phyloP scores from a whole-genome alignment of 2,113 vertebrate species.

The Syngnathoides biaculeatus region DNA sequence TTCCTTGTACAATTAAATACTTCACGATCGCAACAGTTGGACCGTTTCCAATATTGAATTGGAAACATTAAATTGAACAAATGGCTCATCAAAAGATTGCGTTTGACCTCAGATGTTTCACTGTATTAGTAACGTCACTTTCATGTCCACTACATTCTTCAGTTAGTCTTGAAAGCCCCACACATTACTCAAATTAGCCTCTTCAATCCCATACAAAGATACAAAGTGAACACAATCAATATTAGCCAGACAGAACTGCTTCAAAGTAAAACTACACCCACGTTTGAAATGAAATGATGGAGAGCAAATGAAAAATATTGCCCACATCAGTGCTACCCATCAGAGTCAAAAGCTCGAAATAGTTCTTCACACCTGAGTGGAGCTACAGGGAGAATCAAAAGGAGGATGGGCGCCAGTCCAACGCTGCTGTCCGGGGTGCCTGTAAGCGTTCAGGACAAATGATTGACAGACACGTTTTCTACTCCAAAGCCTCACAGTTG shows the following conservation, averaged over 20 bases:
- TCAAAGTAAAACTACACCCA: constrained; percentile 4
- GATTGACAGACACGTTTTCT: constrained; percentile 1
- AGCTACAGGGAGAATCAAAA: constrained; percentile 5
- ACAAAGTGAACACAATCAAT: not conserved
- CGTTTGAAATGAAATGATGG: constrained; percentile 3
- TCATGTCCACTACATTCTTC: not conserved
- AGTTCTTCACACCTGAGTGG: constrained; percentile 9
- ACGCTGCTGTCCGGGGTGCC: not conserved
- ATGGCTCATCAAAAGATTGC: not conserved
- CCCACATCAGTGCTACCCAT: constrained; percentile 8
- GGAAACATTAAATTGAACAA: not conserved
- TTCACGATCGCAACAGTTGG: not conserved
- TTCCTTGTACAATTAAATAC: not conserved
- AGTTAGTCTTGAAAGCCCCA: not conserved
- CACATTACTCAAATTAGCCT: not conserved
- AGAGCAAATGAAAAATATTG: constrained; percentile 7
- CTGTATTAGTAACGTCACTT: not conserved
- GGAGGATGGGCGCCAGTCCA: constrained; percentile 3
- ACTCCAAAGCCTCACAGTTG: not conserved
- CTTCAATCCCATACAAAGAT: no score
- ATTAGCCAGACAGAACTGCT: constrained; percentile 1
- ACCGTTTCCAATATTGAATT: not conserved
- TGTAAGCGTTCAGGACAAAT: constrained; percentile 4
- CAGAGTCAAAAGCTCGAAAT: constrained; percentile 4
- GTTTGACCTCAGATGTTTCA: constrained; percentile 1